Evolutionary conservation across 1,140 invertebrate species (phyloP).

Genomic region (Brachionus angularis): DNA sequence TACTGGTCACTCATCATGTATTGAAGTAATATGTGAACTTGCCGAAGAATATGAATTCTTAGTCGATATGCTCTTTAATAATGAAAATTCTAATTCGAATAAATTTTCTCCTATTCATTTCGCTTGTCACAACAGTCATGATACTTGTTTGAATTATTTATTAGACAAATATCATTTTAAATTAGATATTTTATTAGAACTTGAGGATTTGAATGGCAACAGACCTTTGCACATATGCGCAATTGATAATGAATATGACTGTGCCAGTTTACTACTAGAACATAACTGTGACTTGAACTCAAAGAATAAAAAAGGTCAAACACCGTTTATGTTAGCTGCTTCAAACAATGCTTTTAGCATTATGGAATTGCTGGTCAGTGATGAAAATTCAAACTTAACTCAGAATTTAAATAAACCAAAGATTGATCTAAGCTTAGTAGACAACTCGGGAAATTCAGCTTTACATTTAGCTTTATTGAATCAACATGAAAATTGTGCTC

Average conservation of each 20-base stretch:
- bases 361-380: conserved; percentile 63
- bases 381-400: conserved; percentile 59
- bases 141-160: conserved; percentile 27
- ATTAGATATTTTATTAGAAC: not conserved
- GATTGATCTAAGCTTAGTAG: not conserved
- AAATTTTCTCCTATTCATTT: conserved; percentile 25
- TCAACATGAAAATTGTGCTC: conserved; percentile 27
- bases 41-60: conserved; percentile 5
- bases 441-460: conserved; percentile 19
- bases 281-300: not conserved
- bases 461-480: conserved; percentile 29
- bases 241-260: conserved; percentile 25
- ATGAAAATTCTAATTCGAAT: not conserved
- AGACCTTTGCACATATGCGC: conserved; percentile 22
- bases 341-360: conserved; percentile 17
- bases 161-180: conserved; percentile 14
- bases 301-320: conserved; percentile 5
- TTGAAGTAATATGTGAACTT: conserved; percentile 25
- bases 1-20: conserved; percentile 20
- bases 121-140: conserved; percentile 28
- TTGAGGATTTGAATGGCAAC: conserved; percentile 22
- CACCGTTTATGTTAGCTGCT: conserved; percentile 28
- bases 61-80: conserved; percentile 1
- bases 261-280: conserved; percentile 6
- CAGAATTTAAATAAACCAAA: not conserved